phyloP scores from a whole-genome alignment of 1,140 invertebrate genomes.

The Solenopsis fugax region DNA sequence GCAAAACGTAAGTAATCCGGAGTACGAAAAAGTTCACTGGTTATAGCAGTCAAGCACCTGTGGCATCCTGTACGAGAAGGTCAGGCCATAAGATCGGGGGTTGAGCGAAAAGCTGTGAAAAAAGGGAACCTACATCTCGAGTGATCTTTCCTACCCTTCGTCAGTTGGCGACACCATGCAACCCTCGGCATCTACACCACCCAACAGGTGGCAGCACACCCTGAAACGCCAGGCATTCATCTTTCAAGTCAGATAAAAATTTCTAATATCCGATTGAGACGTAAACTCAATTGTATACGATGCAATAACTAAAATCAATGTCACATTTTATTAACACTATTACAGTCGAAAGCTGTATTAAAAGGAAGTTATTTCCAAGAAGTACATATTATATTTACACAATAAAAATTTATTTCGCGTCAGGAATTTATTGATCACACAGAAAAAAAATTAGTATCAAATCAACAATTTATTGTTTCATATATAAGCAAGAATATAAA shows the following conservation, averaged over 20 bases:
- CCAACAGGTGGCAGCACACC: conserved; percentile 65
- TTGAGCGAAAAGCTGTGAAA: conserved; percentile 34
- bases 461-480: too few species aligned
- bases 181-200: conserved; percentile 22
- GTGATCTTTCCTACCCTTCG: conserved; percentile 28
- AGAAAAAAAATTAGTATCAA: too few species aligned
- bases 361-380: background rate
- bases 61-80: conserved; percentile 34
- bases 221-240: background rate
- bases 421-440: background rate
- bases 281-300: background rate
- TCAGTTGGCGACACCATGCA: conserved; percentile 68
- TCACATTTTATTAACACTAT: background rate
- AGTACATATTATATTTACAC: background rate
- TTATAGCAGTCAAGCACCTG: conserved; percentile 62
- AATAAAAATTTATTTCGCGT: background rate
- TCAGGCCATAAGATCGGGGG: conserved; percentile 44
- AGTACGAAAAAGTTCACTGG: conserved; percentile 47
- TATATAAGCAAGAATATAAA: too few species aligned
- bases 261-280: background rate
- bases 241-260: conserved; percentile 9
- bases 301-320: background rate
- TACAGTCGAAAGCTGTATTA: background rate
- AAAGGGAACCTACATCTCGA: conserved; percentile 18
- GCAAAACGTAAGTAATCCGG: background rate